Conservation (phyloP, 2,797 vertebrate genomes). For the Mus spretus region DNA sequence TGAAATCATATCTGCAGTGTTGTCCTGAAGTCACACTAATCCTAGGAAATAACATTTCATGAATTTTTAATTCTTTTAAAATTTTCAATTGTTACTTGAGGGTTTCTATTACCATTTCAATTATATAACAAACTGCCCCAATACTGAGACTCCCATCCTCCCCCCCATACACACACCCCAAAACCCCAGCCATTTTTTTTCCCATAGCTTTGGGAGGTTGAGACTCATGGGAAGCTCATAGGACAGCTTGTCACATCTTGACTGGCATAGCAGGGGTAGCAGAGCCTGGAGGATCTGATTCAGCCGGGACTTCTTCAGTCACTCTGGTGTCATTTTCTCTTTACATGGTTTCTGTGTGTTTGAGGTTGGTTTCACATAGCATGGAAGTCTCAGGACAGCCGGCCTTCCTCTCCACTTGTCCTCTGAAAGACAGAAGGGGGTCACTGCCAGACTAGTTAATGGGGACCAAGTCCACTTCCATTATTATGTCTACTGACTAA, state of each 20-base stretch:
- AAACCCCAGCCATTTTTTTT: constrained; percentile 17
- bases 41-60: constrained; percentile 45
- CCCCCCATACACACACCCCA: neutral
- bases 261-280: neutral
- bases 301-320: neutral
- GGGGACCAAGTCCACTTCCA: neutral
- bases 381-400: neutral
- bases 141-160: neutral
- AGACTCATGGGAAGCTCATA: neutral
- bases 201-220: neutral
- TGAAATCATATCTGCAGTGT: constrained; percentile 66
- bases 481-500: neutral
- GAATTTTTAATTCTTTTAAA: constrained; percentile 48
- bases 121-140: neutral
- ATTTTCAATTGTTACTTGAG: constrained; percentile 56
- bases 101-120: neutral
- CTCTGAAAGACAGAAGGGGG: constrained; percentile 39
- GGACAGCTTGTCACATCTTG: neutral
- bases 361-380: neutral
- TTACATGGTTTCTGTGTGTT: fast-evolving
- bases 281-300: neutral
- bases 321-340: neutral
- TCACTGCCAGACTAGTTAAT: neutral
- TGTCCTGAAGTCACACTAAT: constrained; percentile 38
- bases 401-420: neutral